Evolutionary conservation across 2,113 vertebrate genomes (phyloP).

Genomic region (Phrynosoma blainvillii): DNA sequence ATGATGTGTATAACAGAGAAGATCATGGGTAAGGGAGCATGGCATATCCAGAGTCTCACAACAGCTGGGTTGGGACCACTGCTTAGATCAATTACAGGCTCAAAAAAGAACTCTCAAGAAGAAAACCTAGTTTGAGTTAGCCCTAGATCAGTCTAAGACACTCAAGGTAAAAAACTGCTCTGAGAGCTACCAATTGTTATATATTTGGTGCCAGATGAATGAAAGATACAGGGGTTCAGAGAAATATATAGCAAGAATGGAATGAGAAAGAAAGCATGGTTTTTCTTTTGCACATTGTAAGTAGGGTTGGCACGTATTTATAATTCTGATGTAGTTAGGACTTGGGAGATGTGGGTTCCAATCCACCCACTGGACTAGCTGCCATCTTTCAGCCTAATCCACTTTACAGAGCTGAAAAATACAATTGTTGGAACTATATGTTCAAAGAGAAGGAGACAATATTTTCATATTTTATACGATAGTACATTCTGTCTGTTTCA

Average conservation of each 20-base stretch:
- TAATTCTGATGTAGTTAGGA: not conserved
- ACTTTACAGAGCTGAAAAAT: not conserved
- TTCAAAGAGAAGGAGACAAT: too few species aligned
- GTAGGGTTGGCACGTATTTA: not conserved
- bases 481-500: too few species aligned
- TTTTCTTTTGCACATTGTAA: not conserved
- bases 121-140: not conserved
- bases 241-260: not conserved
- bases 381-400: not conserved
- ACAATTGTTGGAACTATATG: not conserved
- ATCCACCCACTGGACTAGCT: not conserved
- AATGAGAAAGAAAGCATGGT: not conserved
- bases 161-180: not conserved
- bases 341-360: not conserved
- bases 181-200: not conserved
- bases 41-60: not conserved
- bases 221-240: accelerated
- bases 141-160: not conserved
- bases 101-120: not conserved
- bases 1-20: not conserved
- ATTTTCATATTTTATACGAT: too few species aligned
- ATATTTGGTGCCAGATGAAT: not conserved
- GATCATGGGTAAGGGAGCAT: accelerated
- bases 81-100: not conserved
- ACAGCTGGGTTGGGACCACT: not conserved